Evolutionary conservation across 2,888 invertebrate genomes (phyloP).

Genomic region (Eremobia ochroleuca): DNA sequence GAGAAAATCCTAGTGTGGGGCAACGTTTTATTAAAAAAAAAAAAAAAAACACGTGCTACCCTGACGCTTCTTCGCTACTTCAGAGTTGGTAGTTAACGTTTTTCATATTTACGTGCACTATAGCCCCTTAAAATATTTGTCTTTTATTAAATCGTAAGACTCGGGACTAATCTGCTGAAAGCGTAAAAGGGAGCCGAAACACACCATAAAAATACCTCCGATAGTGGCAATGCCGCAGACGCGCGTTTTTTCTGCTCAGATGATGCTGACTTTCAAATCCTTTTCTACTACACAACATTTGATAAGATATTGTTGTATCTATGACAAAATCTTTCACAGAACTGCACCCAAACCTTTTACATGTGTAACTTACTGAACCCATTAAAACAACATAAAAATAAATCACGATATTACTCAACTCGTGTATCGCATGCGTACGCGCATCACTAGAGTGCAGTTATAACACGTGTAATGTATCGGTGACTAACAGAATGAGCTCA

Average conservation of each 20-base stretch:
- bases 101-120: background rate
- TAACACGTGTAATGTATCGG: conserved; percentile 51
- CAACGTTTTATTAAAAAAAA: no score
- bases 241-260: background rate
- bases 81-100: background rate
- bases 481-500: conserved; percentile 56
- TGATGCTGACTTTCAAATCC: background rate
- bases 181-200: background rate
- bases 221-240: no score
- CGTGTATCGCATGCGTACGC: conserved; percentile 23
- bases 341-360: background rate
- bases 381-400: background rate
- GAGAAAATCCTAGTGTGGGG: no score
- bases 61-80: background rate
- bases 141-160: background rate
- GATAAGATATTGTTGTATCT: background rate
- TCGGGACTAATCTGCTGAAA: background rate
- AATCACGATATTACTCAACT: background rate
- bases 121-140: background rate
- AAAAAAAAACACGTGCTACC: no score
- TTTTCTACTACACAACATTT: background rate
- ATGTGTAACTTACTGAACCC: background rate
- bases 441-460: conserved; percentile 54
- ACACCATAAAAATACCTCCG: background rate
- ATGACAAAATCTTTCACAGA: background rate